phyloP scores from a whole-genome alignment of 2,888 invertebrate species.

The Lathronympha strigana region DNA sequence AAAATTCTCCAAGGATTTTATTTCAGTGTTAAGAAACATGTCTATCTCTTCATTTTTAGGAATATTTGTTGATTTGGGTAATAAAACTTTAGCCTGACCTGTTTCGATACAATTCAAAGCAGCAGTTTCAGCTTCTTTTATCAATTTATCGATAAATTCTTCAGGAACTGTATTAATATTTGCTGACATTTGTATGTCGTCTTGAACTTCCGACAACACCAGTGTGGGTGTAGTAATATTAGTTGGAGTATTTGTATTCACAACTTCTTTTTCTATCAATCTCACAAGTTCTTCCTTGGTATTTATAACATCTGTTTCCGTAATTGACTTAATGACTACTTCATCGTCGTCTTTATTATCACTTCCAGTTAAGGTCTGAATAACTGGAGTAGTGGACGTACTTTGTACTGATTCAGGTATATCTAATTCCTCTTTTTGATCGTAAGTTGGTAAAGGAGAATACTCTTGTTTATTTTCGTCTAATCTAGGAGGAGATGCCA shows the following conservation, averaged over 20 bases:
- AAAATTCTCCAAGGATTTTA: neutral
- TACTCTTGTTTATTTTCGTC: slow-evolving; percentile 4
- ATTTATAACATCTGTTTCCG: neutral
- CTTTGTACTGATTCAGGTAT: slow-evolving; percentile 38
- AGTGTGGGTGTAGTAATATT: slow-evolving; percentile 34
- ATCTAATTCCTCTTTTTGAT: slow-evolving; percentile 1
- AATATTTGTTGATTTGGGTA: slow-evolving; percentile 6
- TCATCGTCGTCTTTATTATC: neutral
- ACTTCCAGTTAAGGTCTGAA: neutral
- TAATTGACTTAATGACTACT: neutral
- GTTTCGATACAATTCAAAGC: slow-evolving; percentile 32
- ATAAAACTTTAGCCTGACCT: neutral
- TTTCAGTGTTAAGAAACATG: slow-evolving; percentile 24
- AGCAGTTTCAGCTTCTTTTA: slow-evolving; percentile 35
- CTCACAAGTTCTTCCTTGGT: slow-evolving; percentile 53
- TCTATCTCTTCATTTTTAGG: neutral
- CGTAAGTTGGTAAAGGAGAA: slow-evolving; percentile 12
- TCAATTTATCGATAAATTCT: slow-evolving; percentile 32
- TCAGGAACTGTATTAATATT: slow-evolving; percentile 35
- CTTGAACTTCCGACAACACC: slow-evolving; percentile 37
- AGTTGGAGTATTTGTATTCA: neutral
- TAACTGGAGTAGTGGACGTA: neutral
- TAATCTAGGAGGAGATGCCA: slow-evolving; percentile 11
- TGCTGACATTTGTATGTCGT: slow-evolving; percentile 31
- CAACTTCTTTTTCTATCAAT: slow-evolving; percentile 23